phyloP scores from a whole-genome alignment of 2,797 vertebrate species.

The Champsocephalus esox region DNA sequence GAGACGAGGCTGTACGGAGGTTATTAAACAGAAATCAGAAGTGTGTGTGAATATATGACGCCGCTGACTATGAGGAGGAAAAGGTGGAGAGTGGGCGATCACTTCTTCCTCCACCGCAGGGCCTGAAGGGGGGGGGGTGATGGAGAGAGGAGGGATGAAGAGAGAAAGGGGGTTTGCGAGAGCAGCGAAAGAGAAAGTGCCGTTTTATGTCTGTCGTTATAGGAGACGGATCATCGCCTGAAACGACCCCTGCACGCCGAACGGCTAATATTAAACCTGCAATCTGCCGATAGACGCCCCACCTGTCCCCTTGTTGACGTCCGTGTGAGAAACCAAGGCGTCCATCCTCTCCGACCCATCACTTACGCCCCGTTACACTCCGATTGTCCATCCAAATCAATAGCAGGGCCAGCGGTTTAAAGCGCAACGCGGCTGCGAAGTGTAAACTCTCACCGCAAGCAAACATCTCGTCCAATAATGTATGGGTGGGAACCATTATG shows the following conservation, averaged over 20 bases:
- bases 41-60: slow-evolving; percentile 52
- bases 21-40: slow-evolving; percentile 55
- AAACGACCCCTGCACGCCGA: slow-evolving; percentile 65
- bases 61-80: slow-evolving; percentile 37
- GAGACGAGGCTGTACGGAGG: slow-evolving; percentile 4
- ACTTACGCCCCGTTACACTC: slow-evolving; percentile 67
- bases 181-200: slow-evolving; percentile 54
- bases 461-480: slow-evolving; percentile 1
- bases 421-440: slow-evolving; percentile 16
- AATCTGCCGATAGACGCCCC: slow-evolving; percentile 70
- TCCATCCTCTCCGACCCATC: slow-evolving; percentile 66
- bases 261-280: slow-evolving; percentile 74
- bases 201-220: slow-evolving; percentile 77
- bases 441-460: slow-evolving; percentile 13
- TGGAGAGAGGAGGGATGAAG: slow-evolving; percentile 9
- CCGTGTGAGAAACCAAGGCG: slow-evolving; percentile 64
- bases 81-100: slow-evolving; percentile 37
- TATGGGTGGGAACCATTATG: neutral
- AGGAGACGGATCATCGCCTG: slow-evolving; percentile 78
- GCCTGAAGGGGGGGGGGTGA: slow-evolving; percentile 27
- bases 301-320: slow-evolving; percentile 75
- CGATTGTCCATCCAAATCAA: slow-evolving; percentile 73
- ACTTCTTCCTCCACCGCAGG: slow-evolving; percentile 46
- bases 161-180: slow-evolving; percentile 25
- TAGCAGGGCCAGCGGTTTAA: slow-evolving; percentile 56